Conservation (phyloP, 1,140 invertebrate species). For the Drosophila leontia region DNA sequence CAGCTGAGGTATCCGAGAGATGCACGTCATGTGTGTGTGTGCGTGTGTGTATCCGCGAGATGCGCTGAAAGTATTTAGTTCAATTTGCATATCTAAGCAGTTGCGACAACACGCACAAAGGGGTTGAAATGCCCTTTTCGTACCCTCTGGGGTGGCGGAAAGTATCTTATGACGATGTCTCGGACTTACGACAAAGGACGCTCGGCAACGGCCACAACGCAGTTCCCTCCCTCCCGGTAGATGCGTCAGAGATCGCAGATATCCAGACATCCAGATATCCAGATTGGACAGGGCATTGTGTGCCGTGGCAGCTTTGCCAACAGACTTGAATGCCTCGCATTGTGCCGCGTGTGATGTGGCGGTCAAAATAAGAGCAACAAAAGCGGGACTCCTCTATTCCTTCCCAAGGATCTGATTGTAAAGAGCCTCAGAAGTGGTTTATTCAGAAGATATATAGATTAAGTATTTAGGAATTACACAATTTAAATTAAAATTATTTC, state of each 20-base stretch:
- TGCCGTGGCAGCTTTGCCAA: constrained; percentile 80
- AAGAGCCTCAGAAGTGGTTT: neutral
- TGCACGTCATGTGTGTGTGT: constrained; percentile 17
- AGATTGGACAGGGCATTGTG: constrained; percentile 57
- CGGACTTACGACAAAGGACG: constrained; percentile 5
- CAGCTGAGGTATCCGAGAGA: constrained; percentile 3
- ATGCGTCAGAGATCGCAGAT: constrained; percentile 51
- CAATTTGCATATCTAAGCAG: constrained; percentile 82
- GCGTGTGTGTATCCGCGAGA: constrained; percentile 62
- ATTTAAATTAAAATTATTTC: no score
- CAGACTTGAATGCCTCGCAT: constrained; percentile 73
- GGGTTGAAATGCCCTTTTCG: constrained; percentile 40
- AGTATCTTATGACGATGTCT: constrained; percentile 77
- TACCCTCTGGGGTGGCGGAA: constrained; percentile 40
- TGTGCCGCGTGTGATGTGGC: constrained; percentile 84
- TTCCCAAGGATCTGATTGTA: neutral
- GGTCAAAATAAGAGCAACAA: constrained; percentile 82
- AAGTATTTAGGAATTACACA: neutral
- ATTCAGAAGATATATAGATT: neutral
- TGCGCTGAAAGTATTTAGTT: constrained; percentile 81
- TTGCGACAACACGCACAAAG: constrained; percentile 65
- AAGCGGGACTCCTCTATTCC: constrained; percentile 21
- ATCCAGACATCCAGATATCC: constrained; percentile 67
- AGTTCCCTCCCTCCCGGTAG: constrained; percentile 7
- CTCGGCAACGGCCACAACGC: constrained; percentile 4